phyloP scores from a whole-genome alignment of 2,888 invertebrate species.

The Cylloceria caligata region DNA sequence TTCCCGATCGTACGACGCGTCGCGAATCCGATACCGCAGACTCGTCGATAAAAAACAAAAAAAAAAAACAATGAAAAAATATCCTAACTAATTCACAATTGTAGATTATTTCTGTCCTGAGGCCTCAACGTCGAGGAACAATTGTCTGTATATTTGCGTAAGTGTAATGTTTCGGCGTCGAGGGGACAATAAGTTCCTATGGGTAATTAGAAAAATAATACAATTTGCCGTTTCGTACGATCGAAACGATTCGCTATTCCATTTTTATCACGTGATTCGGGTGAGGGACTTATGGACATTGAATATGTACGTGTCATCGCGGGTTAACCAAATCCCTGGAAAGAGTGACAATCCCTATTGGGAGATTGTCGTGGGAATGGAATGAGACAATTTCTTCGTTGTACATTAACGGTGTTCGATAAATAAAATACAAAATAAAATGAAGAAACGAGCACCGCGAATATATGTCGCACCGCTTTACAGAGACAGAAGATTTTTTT shows the following conservation, averaged over 20 bases:
- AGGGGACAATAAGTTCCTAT: constrained; percentile 64
- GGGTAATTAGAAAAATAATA: constrained; percentile 84
- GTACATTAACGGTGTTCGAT: constrained; percentile 71
- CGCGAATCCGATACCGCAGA: constrained; percentile 1
- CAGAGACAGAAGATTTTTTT: constrained; percentile 58
- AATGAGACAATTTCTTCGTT: constrained; percentile 76
- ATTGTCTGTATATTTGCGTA: constrained; percentile 26
- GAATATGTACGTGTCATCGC: constrained; percentile 72
- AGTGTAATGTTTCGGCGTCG: constrained; percentile 7
- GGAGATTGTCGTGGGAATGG: constrained; percentile 55
- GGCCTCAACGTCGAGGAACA: constrained; percentile 52
- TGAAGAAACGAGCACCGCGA: constrained; percentile 56
- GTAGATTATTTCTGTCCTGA: constrained; percentile 31
- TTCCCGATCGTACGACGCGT: constrained; percentile 11
- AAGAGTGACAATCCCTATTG: constrained; percentile 18
- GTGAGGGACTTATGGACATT: constrained; percentile 74
- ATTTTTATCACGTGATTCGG: constrained; percentile 67
- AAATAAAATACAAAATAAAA: constrained; percentile 64
- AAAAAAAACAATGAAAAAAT: constrained; percentile 46
- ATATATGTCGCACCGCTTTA: constrained; percentile 62
- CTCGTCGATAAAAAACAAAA: constrained; percentile 17
- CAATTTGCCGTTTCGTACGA: constrained; percentile 76
- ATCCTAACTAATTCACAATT: constrained; percentile 60
- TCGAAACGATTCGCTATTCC: constrained; percentile 81
- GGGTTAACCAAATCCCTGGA: constrained; percentile 53